Evolutionary conservation across 1,140 invertebrate genomes (phyloP), one percentile per base, ranked within the genome.

Genomic region (Thaumetopoea pityocampa): DNA sequence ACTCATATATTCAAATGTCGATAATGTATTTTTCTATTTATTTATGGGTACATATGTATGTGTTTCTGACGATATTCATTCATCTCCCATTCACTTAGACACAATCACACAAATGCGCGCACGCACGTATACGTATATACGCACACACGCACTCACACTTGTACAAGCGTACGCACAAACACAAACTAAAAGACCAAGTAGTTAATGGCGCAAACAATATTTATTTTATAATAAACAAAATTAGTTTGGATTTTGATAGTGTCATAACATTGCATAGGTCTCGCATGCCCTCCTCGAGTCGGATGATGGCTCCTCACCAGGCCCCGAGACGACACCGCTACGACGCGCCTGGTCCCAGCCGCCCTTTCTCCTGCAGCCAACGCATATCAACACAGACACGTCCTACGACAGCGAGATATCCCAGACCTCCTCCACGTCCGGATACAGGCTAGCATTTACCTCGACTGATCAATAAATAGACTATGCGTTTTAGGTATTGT

Each of bases 401-500:
- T 93, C 92, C 0, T 94, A 91, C 89, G 92, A 95, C 64, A 93
- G 93, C 52, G 93, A 94, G 45, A 91, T 90, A 23, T 90, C 89
- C 5, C 89, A 90, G 60, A 92, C 93, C 0, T 93, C 92, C 0
- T 94, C 92, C 32, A 94, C 92, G 1, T 94, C 93, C 0, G 93
- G 92, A 23, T 94, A 94, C 69, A 88, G 91, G 85, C 84, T 88
- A 52, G 87, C 85, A 33, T 61, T 66, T 48, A 49, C 24, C 28
- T 40, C 28, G 14, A 18, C 30, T 26, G 37, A 85, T 86, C 40
- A 88, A 89, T 52, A 89, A 88, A 46, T 90, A 36, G 43, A 37
- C 24, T 12, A 29, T 19, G 8, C n/a, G 14, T 40, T 90, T 89
- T 4, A 90, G 91, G 55, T 87, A 81, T 60, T 87, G 85, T n/a